Evolutionary conservation across 2,113 vertebrate species (phyloP).

Genomic region (Chelonoidis abingdonii): DNA sequence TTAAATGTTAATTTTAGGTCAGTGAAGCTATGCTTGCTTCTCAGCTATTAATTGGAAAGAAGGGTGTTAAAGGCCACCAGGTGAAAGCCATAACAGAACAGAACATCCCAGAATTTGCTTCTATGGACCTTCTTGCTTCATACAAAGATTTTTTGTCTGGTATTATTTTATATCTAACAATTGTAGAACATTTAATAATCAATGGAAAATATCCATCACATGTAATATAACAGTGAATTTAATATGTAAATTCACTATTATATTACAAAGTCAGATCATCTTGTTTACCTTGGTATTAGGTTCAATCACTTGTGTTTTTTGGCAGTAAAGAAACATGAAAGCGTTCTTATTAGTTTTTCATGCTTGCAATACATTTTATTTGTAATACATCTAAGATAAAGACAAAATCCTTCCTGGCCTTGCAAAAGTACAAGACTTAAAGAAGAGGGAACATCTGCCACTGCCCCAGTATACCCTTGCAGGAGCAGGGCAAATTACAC

Average conservation of each 20-base stretch:
- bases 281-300: neutral
- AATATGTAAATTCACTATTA: neutral
- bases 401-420: neutral
- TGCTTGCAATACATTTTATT: neutral
- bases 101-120: slow-evolving; percentile 81
- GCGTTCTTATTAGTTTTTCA: neutral
- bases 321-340: neutral
- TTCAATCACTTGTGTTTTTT: neutral
- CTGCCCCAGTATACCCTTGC: neutral
- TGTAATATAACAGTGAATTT: neutral
- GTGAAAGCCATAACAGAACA: slow-evolving; percentile 51
- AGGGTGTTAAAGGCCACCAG: slow-evolving; percentile 46
- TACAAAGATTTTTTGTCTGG: slow-evolving; percentile 81
- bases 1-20: slow-evolving; percentile 73
- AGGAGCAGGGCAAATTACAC: neutral
- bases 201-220: neutral
- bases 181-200: neutral
- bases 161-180: slow-evolving; percentile 63
- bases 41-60: slow-evolving; percentile 76
- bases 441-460: neutral
- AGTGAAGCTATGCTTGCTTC: slow-evolving; percentile 73
- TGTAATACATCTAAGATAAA: neutral
- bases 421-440: neutral
- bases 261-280: neutral
- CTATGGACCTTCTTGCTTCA: slow-evolving; percentile 81